Conservation (phyloP, 1,140 invertebrate genomes). For the Hyles vespertilio region DNA sequence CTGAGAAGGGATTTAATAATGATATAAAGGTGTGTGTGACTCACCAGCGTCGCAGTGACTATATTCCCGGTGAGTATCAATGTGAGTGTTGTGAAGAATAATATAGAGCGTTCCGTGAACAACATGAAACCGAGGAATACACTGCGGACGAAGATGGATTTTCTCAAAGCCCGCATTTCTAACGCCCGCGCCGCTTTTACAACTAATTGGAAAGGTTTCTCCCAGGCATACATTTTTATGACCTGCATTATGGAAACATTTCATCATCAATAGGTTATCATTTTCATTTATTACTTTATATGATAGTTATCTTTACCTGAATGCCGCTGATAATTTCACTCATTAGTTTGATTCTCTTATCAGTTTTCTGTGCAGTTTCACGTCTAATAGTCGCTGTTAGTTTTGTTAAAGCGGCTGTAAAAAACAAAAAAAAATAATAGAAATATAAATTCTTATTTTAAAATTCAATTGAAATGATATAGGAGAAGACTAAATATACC, state of each 20-base stretch:
- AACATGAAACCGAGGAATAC: slow-evolving; percentile 78
- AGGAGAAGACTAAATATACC: slow-evolving; percentile 41
- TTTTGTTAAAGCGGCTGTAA: slow-evolving; percentile 49
- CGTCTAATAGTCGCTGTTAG: slow-evolving; percentile 55
- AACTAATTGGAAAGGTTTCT: slow-evolving; percentile 79
- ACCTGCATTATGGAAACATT: slow-evolving; percentile 73
- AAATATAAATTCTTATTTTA: too few relatives aligned
- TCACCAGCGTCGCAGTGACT: slow-evolving; percentile 80
- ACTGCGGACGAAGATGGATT: slow-evolving; percentile 78
- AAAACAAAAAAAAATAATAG: too few relatives aligned
- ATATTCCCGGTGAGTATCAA: slow-evolving; percentile 77
- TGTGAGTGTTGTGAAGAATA: slow-evolving; percentile 79
- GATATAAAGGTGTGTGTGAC: neutral
- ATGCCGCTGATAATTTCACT: slow-evolving; percentile 87
- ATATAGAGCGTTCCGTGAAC: slow-evolving; percentile 79
- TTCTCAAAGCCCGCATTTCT: slow-evolving; percentile 79
- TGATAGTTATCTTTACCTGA: slow-evolving; percentile 66
- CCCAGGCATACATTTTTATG: slow-evolving; percentile 87
- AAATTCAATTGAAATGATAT: too few relatives aligned
- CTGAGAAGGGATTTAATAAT: too few relatives aligned
- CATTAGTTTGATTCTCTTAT: slow-evolving; percentile 87
- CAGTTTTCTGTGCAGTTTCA: slow-evolving; percentile 81
- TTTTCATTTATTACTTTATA: too few relatives aligned
- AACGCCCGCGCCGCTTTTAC: slow-evolving; percentile 72
- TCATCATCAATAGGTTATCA: too few relatives aligned